Percentiles rank a stretch among this genome's conserved stretches.
These are phyloP conservation scores for Holcopasites calliopsidis DNA, from an alignment of 1,140 invertebrate genomes.

Conservation along the genomic window DNA sequence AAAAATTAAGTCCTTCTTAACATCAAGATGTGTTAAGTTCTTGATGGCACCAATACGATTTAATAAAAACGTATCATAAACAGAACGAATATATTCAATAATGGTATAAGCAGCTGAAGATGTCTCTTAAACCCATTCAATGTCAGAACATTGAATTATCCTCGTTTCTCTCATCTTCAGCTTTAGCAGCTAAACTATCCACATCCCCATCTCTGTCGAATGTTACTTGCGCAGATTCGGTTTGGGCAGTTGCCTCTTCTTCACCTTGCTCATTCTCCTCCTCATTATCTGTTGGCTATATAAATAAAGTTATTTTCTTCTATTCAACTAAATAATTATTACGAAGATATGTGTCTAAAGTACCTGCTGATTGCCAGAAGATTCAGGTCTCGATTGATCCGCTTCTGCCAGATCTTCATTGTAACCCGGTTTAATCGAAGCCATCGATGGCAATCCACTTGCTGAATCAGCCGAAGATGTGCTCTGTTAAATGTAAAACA, in stretches of 20 bases:
- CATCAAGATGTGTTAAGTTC: neutral
- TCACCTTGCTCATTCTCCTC: constrained; percentile 50
- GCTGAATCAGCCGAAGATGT: constrained; percentile 43
- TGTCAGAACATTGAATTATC: constrained; percentile 20
- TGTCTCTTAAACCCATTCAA: constrained; percentile 31
- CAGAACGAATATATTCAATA: neutral
- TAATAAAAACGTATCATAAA: neutral
- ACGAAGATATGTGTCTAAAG: neutral
- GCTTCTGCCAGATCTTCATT: constrained; percentile 80
- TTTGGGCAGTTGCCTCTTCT: constrained; percentile 43
- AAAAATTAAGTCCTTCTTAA: neutral
- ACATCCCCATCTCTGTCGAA: constrained; percentile 39
- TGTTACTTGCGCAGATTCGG: constrained; percentile 37
- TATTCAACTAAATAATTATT: neutral
- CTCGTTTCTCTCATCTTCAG: constrained; percentile 57
- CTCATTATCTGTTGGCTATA: constrained; percentile 36
- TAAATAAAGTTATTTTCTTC: neutral
- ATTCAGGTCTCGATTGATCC: constrained; percentile 76
- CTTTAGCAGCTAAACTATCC: constrained; percentile 45
- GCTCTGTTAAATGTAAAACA: constrained; percentile 24
- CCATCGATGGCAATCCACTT: constrained; percentile 34
- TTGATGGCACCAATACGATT: neutral
- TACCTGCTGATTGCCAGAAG: constrained; percentile 69
- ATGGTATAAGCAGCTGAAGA: neutral
- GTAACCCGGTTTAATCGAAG: constrained; percentile 59